Base-by-base conservation (phyloP, 1,140 invertebrate genomes). In the Helicoverpa zea region DNA sequence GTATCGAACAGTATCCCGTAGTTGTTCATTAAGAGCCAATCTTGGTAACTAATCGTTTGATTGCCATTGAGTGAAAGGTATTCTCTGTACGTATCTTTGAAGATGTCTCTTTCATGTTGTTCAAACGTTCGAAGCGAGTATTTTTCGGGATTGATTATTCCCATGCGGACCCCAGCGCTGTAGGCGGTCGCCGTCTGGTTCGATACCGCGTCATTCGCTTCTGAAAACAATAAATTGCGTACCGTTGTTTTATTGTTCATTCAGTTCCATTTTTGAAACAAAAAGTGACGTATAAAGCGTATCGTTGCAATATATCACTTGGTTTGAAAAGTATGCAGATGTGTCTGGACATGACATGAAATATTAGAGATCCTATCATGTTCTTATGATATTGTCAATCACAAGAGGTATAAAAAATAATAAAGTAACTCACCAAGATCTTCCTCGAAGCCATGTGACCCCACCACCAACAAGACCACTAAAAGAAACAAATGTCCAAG, bases 91-190 rank as follows among this genome's bases (percentile, higher is more conserved):
- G 88, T 78, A 49, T 84, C 82, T 84, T 84, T 88, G 66, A 90
- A 92, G 78, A 91, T 80, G 54, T 85, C 84, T 82, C 75, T 68
- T 66, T 91, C 88, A 78, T 92, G 86, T 72, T 66, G 88, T 51
- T 74, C 75, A 68, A 93, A 92, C 30, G 84, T 76, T 82, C 86
- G 70, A 16, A 89, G 88, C 16, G 87, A 64, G 82, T 93, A 93
- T 86, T 92, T 92, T 84, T 90, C 83, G 7, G 80, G 84, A 87
- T 91, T 88, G 51, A 93, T 93, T 87, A 92, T 92, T 80, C 88
- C 88, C 81, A 87, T 68, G 23, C 87, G 84, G 81, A 93, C 89
- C 29, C 87, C 87, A 51, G 75, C 83, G 74, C 82, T 83, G 84
- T 90, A 91, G 9, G 78, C 56, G 68, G 87, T 83, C 51, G 77